phyloP scores from a whole-genome alignment of 2,888 invertebrate genomes.

The Mellilla xanthometata region DNA sequence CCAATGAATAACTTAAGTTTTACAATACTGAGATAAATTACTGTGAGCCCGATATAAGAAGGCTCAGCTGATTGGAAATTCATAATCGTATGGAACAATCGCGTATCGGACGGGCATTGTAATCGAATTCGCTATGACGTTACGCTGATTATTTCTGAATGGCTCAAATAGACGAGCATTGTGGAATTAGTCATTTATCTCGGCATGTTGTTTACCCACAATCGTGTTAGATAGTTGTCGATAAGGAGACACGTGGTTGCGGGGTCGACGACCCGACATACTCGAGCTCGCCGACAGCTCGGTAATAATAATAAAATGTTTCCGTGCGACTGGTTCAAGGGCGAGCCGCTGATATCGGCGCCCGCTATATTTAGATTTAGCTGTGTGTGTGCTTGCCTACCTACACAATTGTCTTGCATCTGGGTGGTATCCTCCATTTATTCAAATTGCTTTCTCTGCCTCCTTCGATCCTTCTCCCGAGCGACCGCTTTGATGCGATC shows the following conservation, averaged over 20 bases:
- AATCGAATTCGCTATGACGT: slow-evolving; percentile 62
- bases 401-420: slow-evolving; percentile 58
- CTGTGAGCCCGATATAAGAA: slow-evolving; percentile 16
- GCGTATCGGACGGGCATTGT: slow-evolving; percentile 45
- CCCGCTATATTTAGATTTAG: slow-evolving; percentile 82
- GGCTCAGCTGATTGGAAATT: slow-evolving; percentile 38
- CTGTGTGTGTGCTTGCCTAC: slow-evolving; percentile 63
- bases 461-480: slow-evolving; percentile 24
- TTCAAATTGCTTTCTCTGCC: slow-evolving; percentile 23
- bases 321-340: slow-evolving; percentile 83
- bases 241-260: slow-evolving; percentile 81
- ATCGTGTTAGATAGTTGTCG: slow-evolving; percentile 83
- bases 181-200: slow-evolving; percentile 82
- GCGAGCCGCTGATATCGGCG: slow-evolving; percentile 82
- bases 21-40: no score
- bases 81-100: slow-evolving; percentile 29
- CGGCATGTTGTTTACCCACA: slow-evolving; percentile 79
- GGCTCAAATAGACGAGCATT: slow-evolving; percentile 69
- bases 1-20: no score
- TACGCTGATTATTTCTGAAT: slow-evolving; percentile 75
- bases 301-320: slow-evolving; percentile 83
- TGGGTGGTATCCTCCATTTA: slow-evolving; percentile 29
- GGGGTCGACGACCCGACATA: slow-evolving; percentile 80
- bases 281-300: slow-evolving; percentile 81
- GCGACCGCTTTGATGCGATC: slow-evolving; percentile 18